phyloP scores from a whole-genome alignment of 2,888 invertebrate genomes.

The Cephonodes hylas region DNA sequence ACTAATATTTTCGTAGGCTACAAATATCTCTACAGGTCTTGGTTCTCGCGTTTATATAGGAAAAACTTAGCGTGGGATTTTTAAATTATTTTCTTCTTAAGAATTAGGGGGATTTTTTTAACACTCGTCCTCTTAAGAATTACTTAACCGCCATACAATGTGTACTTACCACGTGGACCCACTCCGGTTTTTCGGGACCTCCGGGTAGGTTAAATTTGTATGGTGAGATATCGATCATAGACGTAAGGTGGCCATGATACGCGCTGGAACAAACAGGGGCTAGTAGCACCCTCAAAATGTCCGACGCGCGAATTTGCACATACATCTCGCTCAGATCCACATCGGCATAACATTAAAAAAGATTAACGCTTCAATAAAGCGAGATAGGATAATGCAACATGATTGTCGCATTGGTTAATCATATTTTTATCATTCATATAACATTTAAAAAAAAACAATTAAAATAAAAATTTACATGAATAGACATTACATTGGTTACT shows the following conservation, averaged over 20 bases:
- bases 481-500: too few relatives aligned
- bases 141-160: constrained; percentile 23
- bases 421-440: too few relatives aligned
- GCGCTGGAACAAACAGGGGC: constrained; percentile 90
- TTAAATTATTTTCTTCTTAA: too few relatives aligned
- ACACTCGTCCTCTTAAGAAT: too few relatives aligned
- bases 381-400: too few relatives aligned
- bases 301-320: constrained; percentile 36
- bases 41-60: too few relatives aligned
- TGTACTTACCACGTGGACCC: constrained; percentile 92
- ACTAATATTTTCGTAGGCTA: neutral
- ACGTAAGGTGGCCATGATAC: constrained; percentile 98
- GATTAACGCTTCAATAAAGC: neutral
- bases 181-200: constrained; percentile 89
- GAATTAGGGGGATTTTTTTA: too few relatives aligned
- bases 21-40: too few relatives aligned
- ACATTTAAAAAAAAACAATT: neutral
- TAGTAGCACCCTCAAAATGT: constrained; percentile 76
- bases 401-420: too few relatives aligned
- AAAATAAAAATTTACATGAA: too few relatives aligned
- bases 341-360: neutral
- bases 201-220: constrained; percentile 97
- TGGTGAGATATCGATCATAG: constrained; percentile 98
- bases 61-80: neutral
- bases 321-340: neutral